Percentiles rank a stretch among this genome's conserved stretches.
These are phyloP conservation scores for Pachyrhynchus sulphureomaculatus DNA, from an alignment of 1,140 invertebrate genomes.

Conservation along the genomic window DNA sequence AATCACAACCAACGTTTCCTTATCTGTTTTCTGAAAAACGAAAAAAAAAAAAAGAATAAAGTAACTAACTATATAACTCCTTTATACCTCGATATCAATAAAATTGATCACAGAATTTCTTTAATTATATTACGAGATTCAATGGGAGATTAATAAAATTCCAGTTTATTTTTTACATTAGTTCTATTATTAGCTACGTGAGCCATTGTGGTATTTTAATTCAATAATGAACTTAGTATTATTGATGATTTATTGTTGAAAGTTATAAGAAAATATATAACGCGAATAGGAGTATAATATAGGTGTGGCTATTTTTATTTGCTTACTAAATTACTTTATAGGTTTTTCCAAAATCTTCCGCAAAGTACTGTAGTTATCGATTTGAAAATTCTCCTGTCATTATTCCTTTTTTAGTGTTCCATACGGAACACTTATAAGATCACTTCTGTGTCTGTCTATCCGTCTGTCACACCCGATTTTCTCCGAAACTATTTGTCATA, in stretches of 20 bases:
- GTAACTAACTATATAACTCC: conserved; percentile 23
- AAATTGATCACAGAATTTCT: conserved; percentile 19
- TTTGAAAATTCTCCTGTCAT: too few relatives aligned
- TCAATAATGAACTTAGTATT: conserved; percentile 8
- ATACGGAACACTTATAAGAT: too few relatives aligned
- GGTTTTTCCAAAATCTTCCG: too few relatives aligned
- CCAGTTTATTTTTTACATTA: conserved; percentile 8
- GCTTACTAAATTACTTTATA: too few relatives aligned
- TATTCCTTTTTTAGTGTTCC: too few relatives aligned
- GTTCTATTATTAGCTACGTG: background rate
- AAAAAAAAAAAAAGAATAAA: too few relatives aligned
- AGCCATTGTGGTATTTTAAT: conserved; percentile 13
- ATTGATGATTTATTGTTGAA: conserved; percentile 10
- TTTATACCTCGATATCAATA: conserved; percentile 11
- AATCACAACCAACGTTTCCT: conserved; percentile 14
- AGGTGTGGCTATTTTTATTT: too few relatives aligned
- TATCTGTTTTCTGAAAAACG: conserved; percentile 12
- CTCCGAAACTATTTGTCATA: too few relatives aligned
- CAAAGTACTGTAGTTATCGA: too few relatives aligned
- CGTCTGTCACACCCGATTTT: too few relatives aligned
- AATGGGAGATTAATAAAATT: conserved; percentile 14
- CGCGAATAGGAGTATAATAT: too few relatives aligned
- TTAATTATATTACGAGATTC: conserved; percentile 21
- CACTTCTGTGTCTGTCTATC: too few relatives aligned
- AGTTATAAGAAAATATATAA: conserved; percentile 4